Base-by-base conservation (phyloP, 2,888 invertebrate species). In the Odontocerum albicorne region DNA sequence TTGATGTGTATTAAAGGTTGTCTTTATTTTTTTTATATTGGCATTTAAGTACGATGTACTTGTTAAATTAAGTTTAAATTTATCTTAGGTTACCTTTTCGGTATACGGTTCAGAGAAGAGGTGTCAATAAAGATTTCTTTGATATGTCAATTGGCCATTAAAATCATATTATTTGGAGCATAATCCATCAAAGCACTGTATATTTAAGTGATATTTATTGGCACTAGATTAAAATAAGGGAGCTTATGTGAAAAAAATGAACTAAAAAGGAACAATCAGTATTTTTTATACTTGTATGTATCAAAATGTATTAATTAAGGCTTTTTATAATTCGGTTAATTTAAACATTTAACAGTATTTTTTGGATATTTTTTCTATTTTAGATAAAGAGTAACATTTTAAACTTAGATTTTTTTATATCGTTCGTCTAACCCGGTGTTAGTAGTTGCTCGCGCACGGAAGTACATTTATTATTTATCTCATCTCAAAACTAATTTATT, bases 231-330 rank as follows among this genome's bases (percentile, higher is more conserved):
- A 33, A 45, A 8, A 33, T 20, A 20, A 19, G n/a, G n/a, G 45
- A 33, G 19, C 33, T 19, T 19, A 45, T 33, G 45, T 33, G 32
- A 45, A 33, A 43, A n/a, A n/a, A 44, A 36, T 52, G 36, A 21
- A 39, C 46, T 52, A 38, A 46, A 47, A 52, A 52, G 17, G 38
- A 55, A 55, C 54, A 42, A 55, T 55, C 54, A 55, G 54, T 55
- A 55, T 55, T 55, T 53, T 54, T 55, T 55, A 49, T 55, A 55
- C 54, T 36, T 36, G 42, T 54, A 55, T 38, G 49, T 49, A 47
- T 49, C 42, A 49, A 49, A 22, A 40, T 40, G 32, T 44, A 49
- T 49, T 46, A 12, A 27, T 22, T 49, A 55, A 49, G 47, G 49
- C 43, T 49, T 55, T 55, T 54, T 49, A 42, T 49, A 49, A 49